A percentile compares a stretch with the other conserved stretches of the same genome.
Evolutionary conservation across 2,888 invertebrate genomes (phyloP).

Genomic region (Chrysopilus asiliformis): DNA sequence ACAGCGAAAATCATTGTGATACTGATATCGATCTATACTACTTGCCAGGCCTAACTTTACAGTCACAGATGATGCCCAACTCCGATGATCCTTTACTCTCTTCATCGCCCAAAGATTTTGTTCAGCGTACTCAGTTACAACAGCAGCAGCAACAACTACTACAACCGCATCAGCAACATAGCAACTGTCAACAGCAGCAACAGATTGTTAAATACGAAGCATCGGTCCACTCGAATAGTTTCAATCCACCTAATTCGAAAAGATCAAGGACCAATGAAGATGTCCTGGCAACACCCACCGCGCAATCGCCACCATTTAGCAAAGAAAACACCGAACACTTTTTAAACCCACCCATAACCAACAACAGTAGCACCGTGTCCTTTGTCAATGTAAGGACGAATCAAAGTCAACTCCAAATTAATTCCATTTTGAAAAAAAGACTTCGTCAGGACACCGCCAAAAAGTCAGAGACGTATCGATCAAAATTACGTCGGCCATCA

Average conservation of each 20-base stretch:
- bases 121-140: constrained; percentile 24
- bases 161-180: constrained; percentile 14
- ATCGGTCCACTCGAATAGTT: too few species aligned
- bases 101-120: constrained; percentile 70
- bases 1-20: constrained; percentile 38
- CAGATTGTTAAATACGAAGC: too few species aligned
- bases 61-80: constrained; percentile 76
- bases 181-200: too few species aligned
- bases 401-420: constrained; percentile 11
- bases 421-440: constrained; percentile 31
- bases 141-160: constrained; percentile 13
- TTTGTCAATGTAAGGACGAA: not conserved
- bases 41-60: constrained; percentile 40
- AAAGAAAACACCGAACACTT: constrained; percentile 1
- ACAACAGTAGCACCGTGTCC: constrained; percentile 23
- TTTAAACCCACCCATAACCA: not conserved
- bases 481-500: constrained; percentile 34
- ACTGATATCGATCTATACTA: constrained; percentile 37
- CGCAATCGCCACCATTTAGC: not conserved
- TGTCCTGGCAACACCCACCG: not conserved
- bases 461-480: constrained; percentile 24
- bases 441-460: constrained; percentile 17
- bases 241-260: not conserved
- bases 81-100: constrained; percentile 75
- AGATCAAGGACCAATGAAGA: not conserved